Percentiles rank a stretch among this genome's conserved stretches.
Conservation (phyloP, 2,797 vertebrate species). For the Sebastes hubbsi region DNA sequence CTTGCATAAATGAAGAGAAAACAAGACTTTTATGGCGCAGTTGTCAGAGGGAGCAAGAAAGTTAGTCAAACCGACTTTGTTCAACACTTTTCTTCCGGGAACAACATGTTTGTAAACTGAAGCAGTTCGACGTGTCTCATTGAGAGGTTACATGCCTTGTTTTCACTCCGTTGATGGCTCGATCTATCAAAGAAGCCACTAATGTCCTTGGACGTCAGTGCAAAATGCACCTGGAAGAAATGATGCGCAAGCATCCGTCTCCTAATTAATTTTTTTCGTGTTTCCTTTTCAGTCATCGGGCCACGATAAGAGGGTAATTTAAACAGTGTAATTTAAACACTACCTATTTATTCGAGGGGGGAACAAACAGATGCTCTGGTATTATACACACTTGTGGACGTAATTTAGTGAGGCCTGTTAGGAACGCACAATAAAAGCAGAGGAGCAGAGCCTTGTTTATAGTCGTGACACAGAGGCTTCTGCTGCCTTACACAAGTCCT, state of each 20-base stretch:
- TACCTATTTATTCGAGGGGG: conserved; percentile 85
- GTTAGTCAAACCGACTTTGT: not conserved
- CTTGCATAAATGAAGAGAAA: not conserved
- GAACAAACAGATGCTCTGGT: conserved; percentile 86
- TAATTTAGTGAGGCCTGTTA: conserved; percentile 87
- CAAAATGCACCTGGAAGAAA: conserved; percentile 76
- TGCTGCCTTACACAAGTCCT: conserved; percentile 18
- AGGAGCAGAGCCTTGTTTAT: conserved; percentile 64
- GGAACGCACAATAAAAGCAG: conserved; percentile 82
- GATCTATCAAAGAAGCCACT: conserved; percentile 50
- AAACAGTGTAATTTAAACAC: conserved; percentile 80
- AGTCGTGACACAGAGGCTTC: conserved; percentile 39
- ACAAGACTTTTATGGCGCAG: not conserved
- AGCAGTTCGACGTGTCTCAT: not conserved
- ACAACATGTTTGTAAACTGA: conserved; percentile 50
- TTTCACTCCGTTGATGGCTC: conserved; percentile 51
- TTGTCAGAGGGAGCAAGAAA: not conserved
- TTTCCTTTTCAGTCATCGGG: conserved; percentile 74
- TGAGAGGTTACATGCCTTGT: conserved; percentile 46
- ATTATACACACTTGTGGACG: conserved; percentile 87
- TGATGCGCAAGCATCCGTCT: conserved; percentile 76
- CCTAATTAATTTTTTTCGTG: conserved; percentile 82
- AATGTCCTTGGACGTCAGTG: conserved; percentile 67
- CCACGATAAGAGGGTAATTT: conserved; percentile 81
- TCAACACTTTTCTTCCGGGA: not conserved